These are phyloP conservation scores for Syndactyla subalaris DNA, from an alignment of 2,797 vertebrate species.

Conservation along the genomic window DNA sequence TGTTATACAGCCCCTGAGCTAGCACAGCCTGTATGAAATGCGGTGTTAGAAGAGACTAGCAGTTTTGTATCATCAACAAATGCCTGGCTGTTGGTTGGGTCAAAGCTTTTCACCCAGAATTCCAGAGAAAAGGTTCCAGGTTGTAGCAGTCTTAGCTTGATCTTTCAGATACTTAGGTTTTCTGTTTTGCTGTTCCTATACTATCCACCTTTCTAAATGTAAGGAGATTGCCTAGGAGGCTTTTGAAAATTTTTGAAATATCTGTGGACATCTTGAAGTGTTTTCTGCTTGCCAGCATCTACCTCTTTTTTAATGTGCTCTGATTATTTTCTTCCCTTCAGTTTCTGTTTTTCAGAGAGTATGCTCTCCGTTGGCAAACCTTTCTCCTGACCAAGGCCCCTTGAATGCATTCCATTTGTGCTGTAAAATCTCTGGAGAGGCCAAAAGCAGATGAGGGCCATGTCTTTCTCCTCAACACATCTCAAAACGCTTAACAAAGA, in stretches of 20 bases:
- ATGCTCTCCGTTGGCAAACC: background rate
- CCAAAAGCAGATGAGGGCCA: background rate
- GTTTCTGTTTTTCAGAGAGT: background rate
- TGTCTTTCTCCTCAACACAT: background rate
- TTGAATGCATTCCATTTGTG: background rate
- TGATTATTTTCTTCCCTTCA: background rate
- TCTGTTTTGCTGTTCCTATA: background rate
- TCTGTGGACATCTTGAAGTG: background rate
- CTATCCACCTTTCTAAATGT: background rate
- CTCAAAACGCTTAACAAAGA: constrained; percentile 20
- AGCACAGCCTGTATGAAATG: background rate
- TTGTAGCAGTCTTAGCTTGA: background rate
- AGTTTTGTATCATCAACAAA: background rate
- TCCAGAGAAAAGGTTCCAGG: background rate
- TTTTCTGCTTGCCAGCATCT: background rate
- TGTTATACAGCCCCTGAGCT: background rate
- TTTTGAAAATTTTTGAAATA: constrained; percentile 6
- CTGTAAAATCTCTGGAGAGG: background rate
- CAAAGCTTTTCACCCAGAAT: background rate
- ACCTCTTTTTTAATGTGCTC: background rate
- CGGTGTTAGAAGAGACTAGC: background rate
- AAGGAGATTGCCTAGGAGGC: background rate
- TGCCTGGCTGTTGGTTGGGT: accelerated
- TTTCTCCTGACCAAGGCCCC: background rate
- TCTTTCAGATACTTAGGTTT: background rate